These are phyloP conservation scores for Mamestra brassicae DNA, from an alignment of 2,888 invertebrate species.

Conservation along the genomic window DNA sequence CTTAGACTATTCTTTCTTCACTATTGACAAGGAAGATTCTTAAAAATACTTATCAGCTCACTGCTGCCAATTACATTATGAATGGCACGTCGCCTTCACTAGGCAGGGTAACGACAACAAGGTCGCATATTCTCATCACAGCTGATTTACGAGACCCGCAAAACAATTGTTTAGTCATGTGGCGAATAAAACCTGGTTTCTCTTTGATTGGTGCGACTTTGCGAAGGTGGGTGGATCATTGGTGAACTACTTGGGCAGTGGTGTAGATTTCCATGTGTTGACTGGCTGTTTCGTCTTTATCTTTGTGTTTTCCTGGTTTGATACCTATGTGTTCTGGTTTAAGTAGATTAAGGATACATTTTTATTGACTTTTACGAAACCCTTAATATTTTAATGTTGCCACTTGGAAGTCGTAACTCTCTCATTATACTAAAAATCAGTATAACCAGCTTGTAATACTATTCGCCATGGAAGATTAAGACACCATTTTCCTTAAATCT, in stretches of 20 bases:
- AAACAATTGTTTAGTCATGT: conserved; percentile 61
- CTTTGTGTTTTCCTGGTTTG: conserved; percentile 4
- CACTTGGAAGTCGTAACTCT: neutral
- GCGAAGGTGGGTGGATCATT: conserved; percentile 36
- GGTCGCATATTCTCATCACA: conserved; percentile 62
- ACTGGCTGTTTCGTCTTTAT: conserved; percentile 1
- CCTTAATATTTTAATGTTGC: neutral
- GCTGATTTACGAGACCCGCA: conserved; percentile 58
- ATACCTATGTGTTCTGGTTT: neutral
- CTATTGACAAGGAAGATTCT: neutral
- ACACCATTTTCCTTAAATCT: conserved; percentile 21
- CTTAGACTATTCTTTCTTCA: neutral
- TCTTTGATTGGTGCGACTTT: conserved; percentile 16
- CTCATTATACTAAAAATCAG: neutral
- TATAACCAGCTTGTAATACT: conserved; percentile 5
- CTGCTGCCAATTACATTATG: conserved; percentile 35
- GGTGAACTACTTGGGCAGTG: conserved; percentile 18
- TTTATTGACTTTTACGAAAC: neutral
- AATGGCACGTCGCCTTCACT: conserved; percentile 19
- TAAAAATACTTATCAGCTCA: conserved; percentile 19
- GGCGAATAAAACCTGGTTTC: conserved; percentile 41
- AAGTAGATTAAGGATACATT: neutral
- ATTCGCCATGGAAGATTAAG: neutral
- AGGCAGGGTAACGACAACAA: conserved; percentile 43
- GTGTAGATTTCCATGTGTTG: conserved; percentile 34